These are phyloP conservation scores for Petromus typicus DNA, from an alignment of 2,113 vertebrate species.

Conservation along the genomic window DNA sequence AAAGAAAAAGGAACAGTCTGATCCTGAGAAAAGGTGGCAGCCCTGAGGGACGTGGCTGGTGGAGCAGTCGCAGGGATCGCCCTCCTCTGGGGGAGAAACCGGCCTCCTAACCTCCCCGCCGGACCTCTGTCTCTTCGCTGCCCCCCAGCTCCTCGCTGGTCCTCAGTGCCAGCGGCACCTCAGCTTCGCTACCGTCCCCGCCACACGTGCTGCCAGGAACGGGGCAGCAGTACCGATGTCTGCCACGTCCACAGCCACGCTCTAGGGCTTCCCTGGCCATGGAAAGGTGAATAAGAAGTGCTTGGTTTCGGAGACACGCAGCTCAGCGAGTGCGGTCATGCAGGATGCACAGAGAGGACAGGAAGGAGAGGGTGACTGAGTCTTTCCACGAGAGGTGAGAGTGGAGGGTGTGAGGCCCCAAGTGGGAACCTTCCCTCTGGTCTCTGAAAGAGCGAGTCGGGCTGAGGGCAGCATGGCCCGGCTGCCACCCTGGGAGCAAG, in stretches of 20 bases:
- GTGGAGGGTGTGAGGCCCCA: not conserved
- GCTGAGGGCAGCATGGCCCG: fast-evolving
- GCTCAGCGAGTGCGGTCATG: fast-evolving
- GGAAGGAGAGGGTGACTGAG: not conserved
- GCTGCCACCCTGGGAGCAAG: not conserved
- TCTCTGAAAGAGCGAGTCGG: not conserved
- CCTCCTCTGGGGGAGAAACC: not conserved
- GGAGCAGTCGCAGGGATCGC: not conserved
- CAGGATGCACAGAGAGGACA: not conserved
- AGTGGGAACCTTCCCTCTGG: not conserved
- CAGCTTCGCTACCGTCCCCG: not conserved
- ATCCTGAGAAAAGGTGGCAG: not conserved
- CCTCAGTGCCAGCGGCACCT: not conserved
- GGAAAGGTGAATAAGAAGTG: not conserved
- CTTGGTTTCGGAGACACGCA: not conserved
- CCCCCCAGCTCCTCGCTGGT: not conserved
- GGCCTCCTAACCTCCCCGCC: too few relatives aligned
- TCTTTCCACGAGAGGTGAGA: not conserved
- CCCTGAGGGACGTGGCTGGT: not conserved
- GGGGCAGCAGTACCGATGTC: fast-evolving
- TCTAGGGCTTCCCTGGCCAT: not conserved
- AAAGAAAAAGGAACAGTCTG: not conserved
- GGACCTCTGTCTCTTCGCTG: not conserved
- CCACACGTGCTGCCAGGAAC: not conserved
- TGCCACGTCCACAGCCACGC: not conserved